phyloP scores from a whole-genome alignment of 2,113 vertebrate genomes.

The Chloropsis cyanopogon region DNA sequence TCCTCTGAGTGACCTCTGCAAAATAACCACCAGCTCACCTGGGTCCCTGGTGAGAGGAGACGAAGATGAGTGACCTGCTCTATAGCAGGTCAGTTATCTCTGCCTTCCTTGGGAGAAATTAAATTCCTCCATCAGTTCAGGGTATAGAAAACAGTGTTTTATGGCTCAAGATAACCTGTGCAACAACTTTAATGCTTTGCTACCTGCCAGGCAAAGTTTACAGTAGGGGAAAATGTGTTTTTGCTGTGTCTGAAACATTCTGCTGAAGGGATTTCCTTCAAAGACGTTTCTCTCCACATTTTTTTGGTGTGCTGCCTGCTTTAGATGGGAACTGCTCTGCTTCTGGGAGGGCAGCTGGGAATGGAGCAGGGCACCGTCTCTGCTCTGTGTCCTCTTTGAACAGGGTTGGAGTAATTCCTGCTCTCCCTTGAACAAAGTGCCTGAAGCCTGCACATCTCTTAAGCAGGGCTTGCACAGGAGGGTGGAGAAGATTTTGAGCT shows the following conservation, averaged over 20 bases:
- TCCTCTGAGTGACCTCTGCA: not conserved
- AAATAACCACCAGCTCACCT: not conserved
- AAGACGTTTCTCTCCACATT: rapidly evolving
- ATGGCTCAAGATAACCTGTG: not conserved
- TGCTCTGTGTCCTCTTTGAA: slow-evolving; percentile 38
- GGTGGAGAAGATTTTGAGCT: not conserved
- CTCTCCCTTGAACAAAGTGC: not conserved
- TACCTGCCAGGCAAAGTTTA: not conserved
- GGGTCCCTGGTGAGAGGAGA: not conserved
- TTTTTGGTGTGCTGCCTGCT: not conserved
- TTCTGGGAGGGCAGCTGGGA: not conserved
- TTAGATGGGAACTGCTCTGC: not conserved
- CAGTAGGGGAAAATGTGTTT: not conserved
- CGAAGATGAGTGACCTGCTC: not conserved
- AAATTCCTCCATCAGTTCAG: not conserved
- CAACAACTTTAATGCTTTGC: not conserved
- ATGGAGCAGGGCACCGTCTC: not conserved
- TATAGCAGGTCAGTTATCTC: not conserved
- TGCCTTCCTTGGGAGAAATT: not conserved
- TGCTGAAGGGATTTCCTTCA: not conserved
- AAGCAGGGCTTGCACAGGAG: not conserved
- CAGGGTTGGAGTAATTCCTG: not conserved
- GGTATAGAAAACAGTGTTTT: not conserved
- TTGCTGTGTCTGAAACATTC: not conserved
- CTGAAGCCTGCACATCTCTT: not conserved